Conservation (phyloP, 1,140 invertebrate genomes). For the Sesamia nonagrioides region DNA sequence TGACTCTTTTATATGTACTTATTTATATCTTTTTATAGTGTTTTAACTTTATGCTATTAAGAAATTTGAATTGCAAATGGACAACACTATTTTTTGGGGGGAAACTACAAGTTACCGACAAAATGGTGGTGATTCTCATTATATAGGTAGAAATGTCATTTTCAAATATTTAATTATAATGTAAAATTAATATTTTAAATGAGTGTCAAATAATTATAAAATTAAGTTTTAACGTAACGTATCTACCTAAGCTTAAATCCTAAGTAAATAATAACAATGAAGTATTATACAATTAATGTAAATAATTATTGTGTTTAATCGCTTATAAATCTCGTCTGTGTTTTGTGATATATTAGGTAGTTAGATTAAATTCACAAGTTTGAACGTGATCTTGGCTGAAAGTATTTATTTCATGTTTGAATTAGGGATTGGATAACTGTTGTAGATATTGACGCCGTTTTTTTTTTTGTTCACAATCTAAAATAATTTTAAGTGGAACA, state of each 20-base stretch:
- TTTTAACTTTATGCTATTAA: background rate
- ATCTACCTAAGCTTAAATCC: conserved; percentile 42
- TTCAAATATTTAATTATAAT: conserved; percentile 38
- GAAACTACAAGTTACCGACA: background rate
- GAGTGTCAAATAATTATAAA: conserved; percentile 50
- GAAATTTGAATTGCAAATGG: background rate
- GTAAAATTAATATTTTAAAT: conserved; percentile 49
- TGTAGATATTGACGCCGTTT: too few species aligned
- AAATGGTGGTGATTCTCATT: background rate
- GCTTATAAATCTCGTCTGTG: conserved; percentile 61
- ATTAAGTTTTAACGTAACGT: conserved; percentile 23
- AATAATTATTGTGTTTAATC: conserved; percentile 48
- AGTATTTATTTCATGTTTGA: conserved; percentile 13
- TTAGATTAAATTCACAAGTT: conserved; percentile 53
- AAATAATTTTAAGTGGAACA: too few species aligned
- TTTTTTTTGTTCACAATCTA: too few species aligned
- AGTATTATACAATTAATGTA: conserved; percentile 38
- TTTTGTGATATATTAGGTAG: conserved; percentile 65
- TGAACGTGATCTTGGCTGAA: background rate
- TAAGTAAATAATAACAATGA: conserved; percentile 47
- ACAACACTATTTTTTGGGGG: background rate
- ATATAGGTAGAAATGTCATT: background rate
- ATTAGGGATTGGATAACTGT: background rate
- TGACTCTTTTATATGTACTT: background rate
- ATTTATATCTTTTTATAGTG: background rate